phyloP scores from a whole-genome alignment of 2,113 vertebrate genomes.

The Hippopotamus amphibius region DNA sequence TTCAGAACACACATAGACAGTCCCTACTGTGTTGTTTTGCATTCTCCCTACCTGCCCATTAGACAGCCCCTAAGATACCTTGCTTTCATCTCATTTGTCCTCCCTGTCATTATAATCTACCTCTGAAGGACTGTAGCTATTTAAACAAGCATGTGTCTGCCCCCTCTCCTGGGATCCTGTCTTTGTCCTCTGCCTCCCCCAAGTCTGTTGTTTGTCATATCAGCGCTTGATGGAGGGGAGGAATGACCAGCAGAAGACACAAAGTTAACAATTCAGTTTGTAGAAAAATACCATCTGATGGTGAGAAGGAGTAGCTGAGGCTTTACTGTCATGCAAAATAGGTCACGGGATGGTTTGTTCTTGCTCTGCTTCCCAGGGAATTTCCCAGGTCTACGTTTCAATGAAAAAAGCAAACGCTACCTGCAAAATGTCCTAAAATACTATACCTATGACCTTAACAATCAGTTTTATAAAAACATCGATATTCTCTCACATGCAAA shows the following conservation, averaged over 20 bases:
- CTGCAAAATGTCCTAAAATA: neutral
- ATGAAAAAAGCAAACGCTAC: neutral
- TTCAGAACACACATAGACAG: neutral
- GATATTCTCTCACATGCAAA: slow-evolving; percentile 42
- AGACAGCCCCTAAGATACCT: neutral
- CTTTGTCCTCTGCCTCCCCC: neutral
- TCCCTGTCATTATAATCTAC: neutral
- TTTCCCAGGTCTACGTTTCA: neutral
- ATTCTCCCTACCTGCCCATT: neutral
- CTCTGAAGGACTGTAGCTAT: neutral
- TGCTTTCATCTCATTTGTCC: neutral
- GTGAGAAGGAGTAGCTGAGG: neutral
- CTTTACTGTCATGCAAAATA: neutral
- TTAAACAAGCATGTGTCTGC: neutral
- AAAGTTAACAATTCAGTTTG: neutral
- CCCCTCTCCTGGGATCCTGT: neutral
- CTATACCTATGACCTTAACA: neutral
- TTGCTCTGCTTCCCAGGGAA: neutral
- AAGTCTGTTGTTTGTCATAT: neutral
- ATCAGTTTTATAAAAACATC: neutral
- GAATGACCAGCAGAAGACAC: neutral
- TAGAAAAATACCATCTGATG: slow-evolving; percentile 47
- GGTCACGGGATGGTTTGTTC: neutral
- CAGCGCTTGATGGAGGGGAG: neutral
- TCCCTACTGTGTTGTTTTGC: neutral